Evolutionary conservation across 2,888 invertebrate species (phyloP), one percentile per base, ranked within the genome.

Genomic region (Drosophila putrida): DNA sequence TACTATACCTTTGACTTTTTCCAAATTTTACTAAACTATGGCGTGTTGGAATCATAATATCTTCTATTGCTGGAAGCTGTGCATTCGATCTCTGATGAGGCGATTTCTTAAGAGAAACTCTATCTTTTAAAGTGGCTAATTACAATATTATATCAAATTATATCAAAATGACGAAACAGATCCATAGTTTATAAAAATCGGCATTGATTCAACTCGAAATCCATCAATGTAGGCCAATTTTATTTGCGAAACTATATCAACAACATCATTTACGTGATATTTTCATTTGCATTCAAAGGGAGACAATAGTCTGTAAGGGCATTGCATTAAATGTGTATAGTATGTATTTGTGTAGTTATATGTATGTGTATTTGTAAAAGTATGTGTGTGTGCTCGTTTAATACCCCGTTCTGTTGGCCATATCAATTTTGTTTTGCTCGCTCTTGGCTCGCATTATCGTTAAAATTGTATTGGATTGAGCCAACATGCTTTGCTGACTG

Each of bases 381-480:
- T 31, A 0, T 31, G 6, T 31, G 15, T 46, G 31, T 36, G 31
- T 41, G n/a, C 51, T 49, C 60, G 49, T 47, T 67, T 71, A 75
- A 64, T 66, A 62, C 31, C 39, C 63, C 65, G 50, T 70, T 69
- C 62, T 68, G 82, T 71, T 82, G 82, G 87, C 68, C 81, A 81
- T 88, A 87, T 85, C 88, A 87, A 82, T 88, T 84, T 87, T 73
- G 64, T 75, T 66, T 65, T 78, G 72, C 50, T 65, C 62, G 63
- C 76, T 77, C 81, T 66, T 57, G 78, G 69, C 60, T 75, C 72
- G 63, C 82, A 83, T 89, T 85, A 88, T 85, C 84, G 83, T 83
- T 80, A 75, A 79, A 89, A 83, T 85, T 88, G 89, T 88, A 88
- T 88, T 90, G 90, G 90, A 82, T 88, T 82, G 75, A 72, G 63